Evolutionary conservation across 2,113 vertebrate species (phyloP).

Genomic region (Gambusia holbrooki): DNA sequence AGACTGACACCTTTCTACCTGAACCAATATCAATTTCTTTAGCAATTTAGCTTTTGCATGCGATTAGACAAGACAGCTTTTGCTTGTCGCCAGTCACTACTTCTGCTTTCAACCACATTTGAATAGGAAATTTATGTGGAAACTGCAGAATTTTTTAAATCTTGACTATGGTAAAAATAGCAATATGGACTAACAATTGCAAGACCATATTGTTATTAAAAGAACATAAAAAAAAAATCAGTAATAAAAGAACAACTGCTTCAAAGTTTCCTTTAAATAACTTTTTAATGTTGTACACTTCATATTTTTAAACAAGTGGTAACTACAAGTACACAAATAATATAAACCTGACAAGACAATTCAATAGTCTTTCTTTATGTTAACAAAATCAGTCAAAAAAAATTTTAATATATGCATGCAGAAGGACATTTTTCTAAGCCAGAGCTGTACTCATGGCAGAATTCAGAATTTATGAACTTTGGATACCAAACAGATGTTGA

Average conservation of each 20-base stretch:
- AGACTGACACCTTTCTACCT: neutral
- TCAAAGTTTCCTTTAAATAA: conserved; percentile 3
- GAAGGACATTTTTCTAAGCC: neutral
- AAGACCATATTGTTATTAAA: too few species aligned
- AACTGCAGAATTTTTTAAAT: too few species aligned
- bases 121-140: too few species aligned
- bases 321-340: conserved; percentile 21
- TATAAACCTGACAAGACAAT: neutral
- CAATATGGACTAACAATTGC: too few species aligned
- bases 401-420: neutral
- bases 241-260: neutral
- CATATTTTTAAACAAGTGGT: conserved; percentile 46
- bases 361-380: neutral
- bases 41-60: too few species aligned
- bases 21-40: neutral
- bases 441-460: neutral
- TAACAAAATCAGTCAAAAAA: neutral
- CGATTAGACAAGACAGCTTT: neutral
- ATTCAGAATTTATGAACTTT: neutral
- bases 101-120: neutral
- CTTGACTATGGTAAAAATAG: too few species aligned
- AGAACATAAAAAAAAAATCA: neutral
- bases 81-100: neutral
- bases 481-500: neutral
- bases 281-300: conserved; percentile 47